Evolutionary conservation across 2,113 vertebrate genomes (phyloP).

Genomic region (Peucedramus taeniatus): DNA sequence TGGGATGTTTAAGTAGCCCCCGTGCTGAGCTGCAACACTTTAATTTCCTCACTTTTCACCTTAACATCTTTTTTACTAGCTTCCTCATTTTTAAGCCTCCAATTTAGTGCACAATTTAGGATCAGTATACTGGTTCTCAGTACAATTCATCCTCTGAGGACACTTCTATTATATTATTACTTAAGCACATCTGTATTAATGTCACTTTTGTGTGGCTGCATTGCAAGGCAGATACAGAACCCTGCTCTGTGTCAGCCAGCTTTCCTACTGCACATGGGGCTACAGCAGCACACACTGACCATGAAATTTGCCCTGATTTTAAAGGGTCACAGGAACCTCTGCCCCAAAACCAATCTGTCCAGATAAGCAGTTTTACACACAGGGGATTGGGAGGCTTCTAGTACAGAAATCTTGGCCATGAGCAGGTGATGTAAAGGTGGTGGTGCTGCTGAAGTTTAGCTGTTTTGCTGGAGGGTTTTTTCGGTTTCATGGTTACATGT

Average conservation of each 20-base stretch:
- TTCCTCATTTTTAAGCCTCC: constrained; percentile 62
- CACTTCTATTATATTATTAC: constrained; percentile 20
- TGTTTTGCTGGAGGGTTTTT: background rate
- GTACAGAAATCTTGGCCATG: background rate
- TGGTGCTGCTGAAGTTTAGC: background rate
- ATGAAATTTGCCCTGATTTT: background rate
- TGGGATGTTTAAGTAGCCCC: constrained; percentile 61
- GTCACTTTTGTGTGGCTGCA: background rate
- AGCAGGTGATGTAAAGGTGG: background rate
- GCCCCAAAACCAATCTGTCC: fast-evolving
- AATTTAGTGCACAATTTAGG: constrained; percentile 65
- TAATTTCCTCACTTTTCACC: constrained; percentile 69
- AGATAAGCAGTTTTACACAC: background rate
- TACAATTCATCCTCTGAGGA: constrained; percentile 49
- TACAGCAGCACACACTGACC: background rate
- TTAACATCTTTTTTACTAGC: constrained; percentile 67
- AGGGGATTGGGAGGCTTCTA: background rate
- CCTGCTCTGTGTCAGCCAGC: background rate
- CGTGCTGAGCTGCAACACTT: constrained; percentile 59
- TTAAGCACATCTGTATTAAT: constrained; percentile 41
- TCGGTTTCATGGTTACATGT: background rate
- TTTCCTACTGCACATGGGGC: background rate
- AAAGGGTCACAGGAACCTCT: background rate
- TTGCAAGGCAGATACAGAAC: background rate
- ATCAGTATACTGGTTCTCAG: background rate